Percentiles rank a stretch among this genome's conserved stretches.
Evolutionary conservation across 30 jellyfish, hydroid and myxozoan species (phyloP).

Genomic region (Aurelia sp.): DNA sequence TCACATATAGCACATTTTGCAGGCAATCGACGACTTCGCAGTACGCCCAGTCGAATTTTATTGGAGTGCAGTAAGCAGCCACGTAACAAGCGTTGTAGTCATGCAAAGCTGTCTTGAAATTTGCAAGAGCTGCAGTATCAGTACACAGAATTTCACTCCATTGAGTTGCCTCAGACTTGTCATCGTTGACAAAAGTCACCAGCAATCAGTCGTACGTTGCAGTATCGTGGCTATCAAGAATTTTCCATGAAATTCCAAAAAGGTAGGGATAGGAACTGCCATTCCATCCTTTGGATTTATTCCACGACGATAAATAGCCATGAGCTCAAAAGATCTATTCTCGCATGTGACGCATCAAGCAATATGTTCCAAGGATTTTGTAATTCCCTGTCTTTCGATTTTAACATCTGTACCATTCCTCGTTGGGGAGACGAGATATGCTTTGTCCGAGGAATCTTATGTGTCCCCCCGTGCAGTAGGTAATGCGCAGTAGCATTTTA

Average conservation of each 20-base stretch:
- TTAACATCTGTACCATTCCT: neutral
- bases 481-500: too few species aligned
- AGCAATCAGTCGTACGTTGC: slow-evolving; percentile 28
- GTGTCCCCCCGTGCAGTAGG: too few species aligned
- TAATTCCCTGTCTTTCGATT: slow-evolving; percentile 28
- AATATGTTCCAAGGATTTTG: slow-evolving; percentile 31
- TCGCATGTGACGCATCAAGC: slow-evolving; percentile 37
- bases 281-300: slow-evolving; percentile 46
- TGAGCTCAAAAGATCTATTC: slow-evolving; percentile 23
- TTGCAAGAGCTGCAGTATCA: too few species aligned
- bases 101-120: too few species aligned
- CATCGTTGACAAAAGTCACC: slow-evolving; percentile 54
- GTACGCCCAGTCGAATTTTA: too few species aligned
- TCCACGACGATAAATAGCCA: slow-evolving; percentile 51
- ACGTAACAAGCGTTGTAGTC: too few species aligned
- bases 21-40: too few species aligned
- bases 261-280: slow-evolving; percentile 16
- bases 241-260: slow-evolving; percentile 34
- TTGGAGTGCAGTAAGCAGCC: too few species aligned
- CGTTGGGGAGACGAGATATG: too few species aligned
- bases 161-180: too few species aligned
- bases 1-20: too few species aligned
- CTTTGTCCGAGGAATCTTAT: too few species aligned
- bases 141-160: slow-evolving; percentile 9
- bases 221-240: slow-evolving; percentile 42